Conservation (phyloP, 2,113 vertebrate genomes). For the Ceratotherium simum region DNA sequence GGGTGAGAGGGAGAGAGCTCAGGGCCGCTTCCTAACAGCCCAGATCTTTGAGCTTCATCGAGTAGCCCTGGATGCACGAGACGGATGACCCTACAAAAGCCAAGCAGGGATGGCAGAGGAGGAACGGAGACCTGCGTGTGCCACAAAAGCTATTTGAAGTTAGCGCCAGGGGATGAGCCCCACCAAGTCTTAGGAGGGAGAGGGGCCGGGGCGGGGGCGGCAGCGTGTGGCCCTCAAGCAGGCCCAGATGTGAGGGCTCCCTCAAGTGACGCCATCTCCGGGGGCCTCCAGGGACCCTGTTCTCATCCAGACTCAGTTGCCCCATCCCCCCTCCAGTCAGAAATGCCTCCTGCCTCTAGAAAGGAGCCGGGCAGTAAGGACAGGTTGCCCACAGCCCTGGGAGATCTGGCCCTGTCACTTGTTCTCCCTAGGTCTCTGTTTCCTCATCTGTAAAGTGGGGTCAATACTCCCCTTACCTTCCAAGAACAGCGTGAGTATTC, state of each 20-base stretch:
- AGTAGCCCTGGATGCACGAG: background rate
- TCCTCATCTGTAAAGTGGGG: background rate
- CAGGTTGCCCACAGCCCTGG: background rate
- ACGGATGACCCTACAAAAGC: background rate
- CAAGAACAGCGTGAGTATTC: background rate
- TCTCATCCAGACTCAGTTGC: background rate
- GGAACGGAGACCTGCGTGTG: background rate
- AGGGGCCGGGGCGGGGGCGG: background rate
- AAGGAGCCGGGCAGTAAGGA: background rate
- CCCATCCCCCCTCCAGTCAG: background rate
- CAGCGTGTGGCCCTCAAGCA: too few species aligned
- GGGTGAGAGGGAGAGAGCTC: background rate
- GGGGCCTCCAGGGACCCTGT: background rate
- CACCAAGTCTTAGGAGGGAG: background rate
- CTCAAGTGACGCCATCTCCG: too few species aligned
- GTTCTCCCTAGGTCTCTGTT: background rate
- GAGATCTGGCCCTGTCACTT: background rate
- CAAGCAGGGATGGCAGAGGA: background rate
- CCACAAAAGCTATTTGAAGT: background rate
- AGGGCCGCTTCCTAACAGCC: background rate
- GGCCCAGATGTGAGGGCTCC: background rate
- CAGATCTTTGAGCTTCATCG: background rate
- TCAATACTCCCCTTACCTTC: background rate
- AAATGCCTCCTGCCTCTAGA: background rate
- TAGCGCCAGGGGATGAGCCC: background rate